Percentiles rank a stretch among this genome's conserved stretches.
Evolutionary conservation across 2,888 invertebrate species (phyloP).

Genomic region (Perdita meconis): DNA sequence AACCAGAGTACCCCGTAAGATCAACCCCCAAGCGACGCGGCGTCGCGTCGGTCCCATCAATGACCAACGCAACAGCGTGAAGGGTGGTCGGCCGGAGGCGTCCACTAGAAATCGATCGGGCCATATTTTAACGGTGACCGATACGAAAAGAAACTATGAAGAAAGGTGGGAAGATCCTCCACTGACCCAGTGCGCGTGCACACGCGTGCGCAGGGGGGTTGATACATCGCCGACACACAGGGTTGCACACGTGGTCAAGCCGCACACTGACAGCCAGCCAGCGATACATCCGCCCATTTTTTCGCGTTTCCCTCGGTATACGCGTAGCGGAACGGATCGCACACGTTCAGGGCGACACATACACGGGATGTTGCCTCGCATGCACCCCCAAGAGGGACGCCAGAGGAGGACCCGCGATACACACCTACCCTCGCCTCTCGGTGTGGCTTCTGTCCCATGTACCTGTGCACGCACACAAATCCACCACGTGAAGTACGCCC

Average conservation of each 20-base stretch:
- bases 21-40: not conserved
- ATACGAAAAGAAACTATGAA: slow-evolving; percentile 65
- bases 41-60: slow-evolving; percentile 9
- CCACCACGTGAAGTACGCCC: slow-evolving; percentile 58
- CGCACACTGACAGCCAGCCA: slow-evolving; percentile 60
- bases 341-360: slow-evolving; percentile 28
- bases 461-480: slow-evolving; percentile 29
- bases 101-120: slow-evolving; percentile 60
- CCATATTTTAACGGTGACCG: slow-evolving; percentile 56
- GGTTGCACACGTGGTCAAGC: slow-evolving; percentile 59
- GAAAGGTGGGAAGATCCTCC: slow-evolving; percentile 67
- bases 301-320: slow-evolving; percentile 60
- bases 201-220: slow-evolving; percentile 65
- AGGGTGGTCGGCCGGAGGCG: slow-evolving; percentile 31
- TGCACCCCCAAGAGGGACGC: slow-evolving; percentile 44
- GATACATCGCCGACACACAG: slow-evolving; percentile 49
- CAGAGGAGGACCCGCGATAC: slow-evolving; percentile 51
- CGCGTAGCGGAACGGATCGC: slow-evolving; percentile 46
- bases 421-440: not conserved
- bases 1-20: not conserved
- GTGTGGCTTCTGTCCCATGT: slow-evolving; percentile 8
- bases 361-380: slow-evolving; percentile 46
- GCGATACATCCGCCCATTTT: slow-evolving; percentile 72
- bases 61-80: slow-evolving; percentile 38
- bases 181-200: slow-evolving; percentile 68